These are phyloP conservation scores for Pseudomyrmex pallidus DNA, from an alignment of 1,140 invertebrate species.

Conservation along the genomic window DNA sequence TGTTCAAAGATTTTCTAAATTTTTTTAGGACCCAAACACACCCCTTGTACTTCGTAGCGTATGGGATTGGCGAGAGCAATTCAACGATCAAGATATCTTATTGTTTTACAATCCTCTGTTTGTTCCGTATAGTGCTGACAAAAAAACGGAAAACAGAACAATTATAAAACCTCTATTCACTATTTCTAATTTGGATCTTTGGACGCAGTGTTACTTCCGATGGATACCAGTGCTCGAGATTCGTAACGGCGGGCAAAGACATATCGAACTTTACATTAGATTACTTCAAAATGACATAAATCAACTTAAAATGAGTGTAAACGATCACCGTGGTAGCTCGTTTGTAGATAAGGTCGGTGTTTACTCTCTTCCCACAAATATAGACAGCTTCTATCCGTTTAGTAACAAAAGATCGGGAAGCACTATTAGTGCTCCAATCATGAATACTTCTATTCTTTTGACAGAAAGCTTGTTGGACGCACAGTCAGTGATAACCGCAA, in stretches of 20 bases:
- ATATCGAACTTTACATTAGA: slow-evolving; percentile 87
- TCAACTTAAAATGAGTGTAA: slow-evolving; percentile 82
- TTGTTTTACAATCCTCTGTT: slow-evolving; percentile 93
- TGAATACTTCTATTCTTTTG: slow-evolving; percentile 81
- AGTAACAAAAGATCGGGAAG: slow-evolving; percentile 80
- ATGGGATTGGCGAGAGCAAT: slow-evolving; percentile 95
- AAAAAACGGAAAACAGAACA: slow-evolving; percentile 63
- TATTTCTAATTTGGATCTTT: slow-evolving; percentile 90
- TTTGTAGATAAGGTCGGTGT: slow-evolving; percentile 77
- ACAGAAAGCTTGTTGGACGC: slow-evolving; percentile 82
- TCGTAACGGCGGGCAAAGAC: slow-evolving; percentile 90
- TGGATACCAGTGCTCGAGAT: slow-evolving; percentile 94
- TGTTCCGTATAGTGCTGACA: slow-evolving; percentile 72
- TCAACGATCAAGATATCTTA: slow-evolving; percentile 90
- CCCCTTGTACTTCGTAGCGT: slow-evolving; percentile 89
- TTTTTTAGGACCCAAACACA: slow-evolving; percentile 83
- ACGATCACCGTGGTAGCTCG: slow-evolving; percentile 67
- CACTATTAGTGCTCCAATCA: slow-evolving; percentile 81
- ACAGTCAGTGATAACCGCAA: slow-evolving; percentile 80
- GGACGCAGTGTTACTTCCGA: slow-evolving; percentile 95
- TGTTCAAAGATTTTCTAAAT: background rate
- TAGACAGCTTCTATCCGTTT: slow-evolving; percentile 84
- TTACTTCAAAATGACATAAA: slow-evolving; percentile 87
- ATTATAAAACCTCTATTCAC: slow-evolving; percentile 85
- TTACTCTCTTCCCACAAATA: slow-evolving; percentile 79